Base-by-base conservation (phyloP, 2,113 vertebrate species). In the Heterochromis multidens region DNA sequence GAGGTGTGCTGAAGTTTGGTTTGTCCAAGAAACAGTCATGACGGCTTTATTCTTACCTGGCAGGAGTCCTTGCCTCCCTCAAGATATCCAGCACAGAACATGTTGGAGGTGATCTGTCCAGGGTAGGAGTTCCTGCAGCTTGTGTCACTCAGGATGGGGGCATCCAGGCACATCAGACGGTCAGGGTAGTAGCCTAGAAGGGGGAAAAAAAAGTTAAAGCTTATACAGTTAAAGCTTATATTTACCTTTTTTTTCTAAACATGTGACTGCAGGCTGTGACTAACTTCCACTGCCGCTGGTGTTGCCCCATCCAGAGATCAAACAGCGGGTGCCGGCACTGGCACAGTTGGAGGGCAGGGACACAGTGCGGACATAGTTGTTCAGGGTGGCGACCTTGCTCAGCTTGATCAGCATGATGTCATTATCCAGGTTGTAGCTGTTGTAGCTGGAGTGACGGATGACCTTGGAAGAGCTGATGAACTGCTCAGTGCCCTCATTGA, bases 41-140 rank as follows among this genome's bases (percentile, higher is more conserved):
- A 35, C 5, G 5, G 25, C 8, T 79, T 35, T 10, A 37, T 33
- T 82, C 31, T 57, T 92, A 98, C 98, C 97, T 98, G 97, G 96
- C 98, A 98, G 65, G 97, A 97, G 82, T 99, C 98, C 91, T 97
- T 98, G 85, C 97, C 97, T 92, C 97, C 98, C 81, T 97, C 96
- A 0, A 98, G 19, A 94, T 87, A 98, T 91, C 98, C 98, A 0
- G 96, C 92, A 6, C 97, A 98, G 60, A 98, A 90, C 97, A 98
- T 98, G 96, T 97, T 99, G 0, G 25, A 1, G 17, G 97, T 97
- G 86, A 98, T 98, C 89, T 96, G 0, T 2, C 96, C 95, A 33
- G 97, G 97, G 92, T 98, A 99, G 13, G 97, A 3, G 0, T 2
- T 23, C 40, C 1, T 84, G 84, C 97, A 98, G 4, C 78, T 43